Conservation (phyloP, 2,888 invertebrate genomes). For the Amphipoea lucens region DNA sequence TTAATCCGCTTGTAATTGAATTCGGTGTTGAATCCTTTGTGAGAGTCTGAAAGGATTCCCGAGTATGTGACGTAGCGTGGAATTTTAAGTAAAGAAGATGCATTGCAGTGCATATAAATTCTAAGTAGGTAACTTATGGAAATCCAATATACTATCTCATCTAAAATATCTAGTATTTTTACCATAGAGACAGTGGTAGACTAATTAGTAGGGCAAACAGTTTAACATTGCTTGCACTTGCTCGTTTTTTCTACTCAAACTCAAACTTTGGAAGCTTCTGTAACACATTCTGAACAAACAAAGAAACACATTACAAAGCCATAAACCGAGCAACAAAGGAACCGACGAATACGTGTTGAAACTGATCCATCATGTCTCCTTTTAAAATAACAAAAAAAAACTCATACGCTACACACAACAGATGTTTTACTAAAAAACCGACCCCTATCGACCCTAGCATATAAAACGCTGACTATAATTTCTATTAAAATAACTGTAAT, state of each 20-base stretch:
- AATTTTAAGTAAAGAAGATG: conserved; percentile 25
- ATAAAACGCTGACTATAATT: conserved; percentile 82
- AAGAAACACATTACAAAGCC: conserved; percentile 90
- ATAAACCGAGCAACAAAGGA: conserved; percentile 89
- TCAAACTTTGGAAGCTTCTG: conserved; percentile 82
- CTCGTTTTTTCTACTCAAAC: conserved; percentile 73
- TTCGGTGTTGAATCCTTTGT: conserved; percentile 70
- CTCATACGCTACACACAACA: conserved; percentile 87
- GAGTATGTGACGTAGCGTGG: conserved; percentile 26
- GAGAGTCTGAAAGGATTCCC: conserved; percentile 59
- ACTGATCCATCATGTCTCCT: conserved; percentile 90
- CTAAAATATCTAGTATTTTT: background rate
- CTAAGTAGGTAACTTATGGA: background rate
- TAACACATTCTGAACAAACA: conserved; percentile 88
- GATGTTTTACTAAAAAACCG: conserved; percentile 88
- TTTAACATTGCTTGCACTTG: conserved; percentile 58
- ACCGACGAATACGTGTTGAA: conserved; percentile 89
- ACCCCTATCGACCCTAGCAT: conserved; percentile 82
- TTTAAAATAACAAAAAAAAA: conserved; percentile 89
- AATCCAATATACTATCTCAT: background rate
- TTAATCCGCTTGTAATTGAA: conserved; percentile 84
- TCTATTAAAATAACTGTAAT: conserved; percentile 87
- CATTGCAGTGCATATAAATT: conserved; percentile 9
- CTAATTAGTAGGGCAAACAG: conserved; percentile 43
- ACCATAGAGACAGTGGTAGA: background rate